Conservation (phyloP, 2,888 invertebrate genomes). For the Taphrorychus bicolor region DNA sequence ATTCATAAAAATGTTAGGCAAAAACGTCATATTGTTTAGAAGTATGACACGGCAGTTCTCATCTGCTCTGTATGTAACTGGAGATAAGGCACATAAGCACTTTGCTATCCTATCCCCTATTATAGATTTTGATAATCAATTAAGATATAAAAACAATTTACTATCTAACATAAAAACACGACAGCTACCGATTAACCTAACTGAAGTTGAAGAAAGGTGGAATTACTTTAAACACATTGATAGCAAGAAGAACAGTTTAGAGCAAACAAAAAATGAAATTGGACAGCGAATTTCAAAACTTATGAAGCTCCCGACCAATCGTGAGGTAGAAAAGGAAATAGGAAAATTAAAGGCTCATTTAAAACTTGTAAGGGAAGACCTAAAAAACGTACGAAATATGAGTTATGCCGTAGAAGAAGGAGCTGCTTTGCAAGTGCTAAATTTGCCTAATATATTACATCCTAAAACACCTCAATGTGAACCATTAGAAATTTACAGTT, state of each 20-base stretch:
- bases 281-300: slow-evolving; percentile 62
- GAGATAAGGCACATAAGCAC: slow-evolving; percentile 71
- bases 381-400: slow-evolving; percentile 68
- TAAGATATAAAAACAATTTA: slow-evolving; percentile 60
- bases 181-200: slow-evolving; percentile 63
- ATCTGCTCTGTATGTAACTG: slow-evolving; percentile 73
- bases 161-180: slow-evolving; percentile 66
- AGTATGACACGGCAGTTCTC: slow-evolving; percentile 42
- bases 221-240: slow-evolving; percentile 66
- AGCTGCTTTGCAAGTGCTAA: slow-evolving; percentile 68
- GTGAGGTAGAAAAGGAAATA: slow-evolving; percentile 54
- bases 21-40: not conserved
- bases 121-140: slow-evolving; percentile 68
- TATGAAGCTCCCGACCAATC: slow-evolving; percentile 50
- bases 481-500: slow-evolving; percentile 51
- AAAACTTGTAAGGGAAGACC: slow-evolving; percentile 60
- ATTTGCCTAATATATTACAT: slow-evolving; percentile 76
- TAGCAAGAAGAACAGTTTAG: slow-evolving; percentile 62
- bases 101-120: slow-evolving; percentile 74
- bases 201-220: slow-evolving; percentile 68
- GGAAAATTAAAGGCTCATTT: slow-evolving; percentile 66
- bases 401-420: slow-evolving; percentile 78
- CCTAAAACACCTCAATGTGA: slow-evolving; percentile 64
- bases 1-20: slow-evolving; percentile 36
- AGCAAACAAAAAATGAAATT: slow-evolving; percentile 63